Percentiles rank a stretch among this genome's conserved stretches.
phyloP scores from a whole-genome alignment of 2,888 invertebrate genomes.

The Hofmannophila pseudospretella region DNA sequence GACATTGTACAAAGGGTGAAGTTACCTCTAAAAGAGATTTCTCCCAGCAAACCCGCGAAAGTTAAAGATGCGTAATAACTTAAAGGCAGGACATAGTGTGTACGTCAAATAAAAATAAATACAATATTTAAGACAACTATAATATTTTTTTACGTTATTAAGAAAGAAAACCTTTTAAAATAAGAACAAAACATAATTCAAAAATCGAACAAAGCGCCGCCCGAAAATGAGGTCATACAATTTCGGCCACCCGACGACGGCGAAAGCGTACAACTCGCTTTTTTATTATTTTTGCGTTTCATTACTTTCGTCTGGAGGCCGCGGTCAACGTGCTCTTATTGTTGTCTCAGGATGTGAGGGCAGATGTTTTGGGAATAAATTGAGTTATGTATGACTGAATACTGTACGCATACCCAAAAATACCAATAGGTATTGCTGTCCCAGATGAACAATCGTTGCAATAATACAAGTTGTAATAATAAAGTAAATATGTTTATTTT shows the following conservation, averaged over 20 bases:
- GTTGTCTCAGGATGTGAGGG: conserved; percentile 21
- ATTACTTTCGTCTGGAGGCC: conserved; percentile 57
- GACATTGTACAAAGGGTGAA: too few species aligned
- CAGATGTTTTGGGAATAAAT: conserved; percentile 42
- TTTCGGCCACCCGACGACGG: conserved; percentile 37
- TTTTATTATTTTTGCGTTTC: conserved; percentile 27
- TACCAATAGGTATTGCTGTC: too few species aligned
- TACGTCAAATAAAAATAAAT: too few species aligned
- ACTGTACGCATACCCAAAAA: not conserved
- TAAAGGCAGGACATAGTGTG: too few species aligned
- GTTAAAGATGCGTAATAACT: too few species aligned
- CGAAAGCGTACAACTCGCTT: conserved; percentile 16
- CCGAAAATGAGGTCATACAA: conserved; percentile 53
- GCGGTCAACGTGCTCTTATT: conserved; percentile 40
- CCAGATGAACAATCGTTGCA: too few species aligned
- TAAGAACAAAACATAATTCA: conserved; percentile 13
- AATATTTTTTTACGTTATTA: too few species aligned
- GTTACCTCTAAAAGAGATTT: too few species aligned
- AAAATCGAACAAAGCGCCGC: conserved; percentile 18
- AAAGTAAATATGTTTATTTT: too few species aligned
- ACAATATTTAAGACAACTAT: too few species aligned
- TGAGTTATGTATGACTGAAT: conserved; percentile 5
- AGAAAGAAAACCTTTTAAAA: conserved; percentile 4
- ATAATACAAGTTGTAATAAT: too few species aligned
- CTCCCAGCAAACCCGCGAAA: too few species aligned